Conservation (phyloP, 2,888 invertebrate genomes). For the Spodoptera picta region DNA sequence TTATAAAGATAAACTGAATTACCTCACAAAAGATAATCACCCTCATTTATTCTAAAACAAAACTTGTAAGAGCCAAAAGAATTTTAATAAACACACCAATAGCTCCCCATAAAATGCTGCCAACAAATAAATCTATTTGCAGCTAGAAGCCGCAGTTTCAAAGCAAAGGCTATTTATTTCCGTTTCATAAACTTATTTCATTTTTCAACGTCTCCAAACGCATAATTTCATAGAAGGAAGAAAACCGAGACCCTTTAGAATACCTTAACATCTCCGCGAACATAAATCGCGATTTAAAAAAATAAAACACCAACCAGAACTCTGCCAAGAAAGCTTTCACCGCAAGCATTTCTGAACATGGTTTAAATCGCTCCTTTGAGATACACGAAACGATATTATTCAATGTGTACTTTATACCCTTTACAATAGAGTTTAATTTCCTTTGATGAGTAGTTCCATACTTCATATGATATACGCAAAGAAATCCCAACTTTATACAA, state of each 20-base stretch:
- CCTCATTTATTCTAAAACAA: no score
- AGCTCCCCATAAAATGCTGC: background rate
- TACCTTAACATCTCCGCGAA: slow-evolving; percentile 65
- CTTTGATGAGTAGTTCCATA: slow-evolving; percentile 35
- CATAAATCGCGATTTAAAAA: slow-evolving; percentile 82
- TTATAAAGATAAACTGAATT: background rate
- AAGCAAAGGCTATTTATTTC: slow-evolving; percentile 46
- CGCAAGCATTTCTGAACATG: slow-evolving; percentile 81
- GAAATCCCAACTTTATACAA: slow-evolving; percentile 60
- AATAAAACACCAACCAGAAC: slow-evolving; percentile 79
- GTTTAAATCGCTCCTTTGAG: slow-evolving; percentile 82
- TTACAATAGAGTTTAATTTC: slow-evolving; percentile 42
- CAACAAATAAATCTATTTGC: slow-evolving; percentile 28
- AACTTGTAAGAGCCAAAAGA: background rate
- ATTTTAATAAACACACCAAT: background rate
- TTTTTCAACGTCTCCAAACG: slow-evolving; percentile 62
- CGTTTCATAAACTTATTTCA: slow-evolving; percentile 57
- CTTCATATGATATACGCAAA: slow-evolving; percentile 53
- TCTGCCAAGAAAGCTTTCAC: slow-evolving; percentile 84
- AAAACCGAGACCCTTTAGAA: slow-evolving; percentile 58
- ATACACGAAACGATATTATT: slow-evolving; percentile 52
- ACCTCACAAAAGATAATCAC: background rate
- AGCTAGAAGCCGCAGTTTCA: slow-evolving; percentile 19
- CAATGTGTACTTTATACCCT: slow-evolving; percentile 57
- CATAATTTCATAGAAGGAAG: slow-evolving; percentile 63